These are phyloP conservation scores for Leptinotarsa peninsularis DNA, from an alignment of 2,888 invertebrate species.

Conservation along the genomic window DNA sequence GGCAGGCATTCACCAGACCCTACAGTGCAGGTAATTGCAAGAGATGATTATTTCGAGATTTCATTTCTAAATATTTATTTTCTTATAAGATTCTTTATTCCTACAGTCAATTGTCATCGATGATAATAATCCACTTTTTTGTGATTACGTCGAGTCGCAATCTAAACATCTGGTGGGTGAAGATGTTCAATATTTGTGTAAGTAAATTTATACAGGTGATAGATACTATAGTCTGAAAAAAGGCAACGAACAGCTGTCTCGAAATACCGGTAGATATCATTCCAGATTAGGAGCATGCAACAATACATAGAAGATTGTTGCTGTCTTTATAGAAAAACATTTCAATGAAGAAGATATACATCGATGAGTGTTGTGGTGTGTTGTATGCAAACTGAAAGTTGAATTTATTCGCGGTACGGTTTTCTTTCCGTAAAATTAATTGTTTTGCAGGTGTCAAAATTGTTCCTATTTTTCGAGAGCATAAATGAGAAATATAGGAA, in stretches of 20 bases:
- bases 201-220: constrained; percentile 29
- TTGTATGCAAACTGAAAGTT: too few relatives aligned
- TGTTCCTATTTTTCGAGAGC: too few relatives aligned
- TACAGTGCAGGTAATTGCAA: too few relatives aligned
- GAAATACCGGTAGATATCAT: constrained; percentile 28
- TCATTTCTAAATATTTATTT: too few relatives aligned
- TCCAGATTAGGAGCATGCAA: constrained; percentile 7
- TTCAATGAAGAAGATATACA: neutral
- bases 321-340: neutral
- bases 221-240: neutral
- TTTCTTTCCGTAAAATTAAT: too few relatives aligned
- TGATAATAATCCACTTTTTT: neutral
- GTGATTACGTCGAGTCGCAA: neutral
- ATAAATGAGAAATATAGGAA: too few relatives aligned
- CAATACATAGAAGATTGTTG: neutral
- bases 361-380: too few relatives aligned
- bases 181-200: constrained; percentile 14
- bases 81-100: too few relatives aligned
- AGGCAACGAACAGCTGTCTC: constrained; percentile 24
- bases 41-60: too few relatives aligned
- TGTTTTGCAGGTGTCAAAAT: too few relatives aligned
- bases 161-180: constrained; percentile 9
- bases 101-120: neutral
- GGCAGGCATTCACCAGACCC: too few relatives aligned
- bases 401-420: too few relatives aligned